Evolutionary conservation across 2,113 vertebrate species (phyloP).

Genomic region (Xiphophorus couchianus): DNA sequence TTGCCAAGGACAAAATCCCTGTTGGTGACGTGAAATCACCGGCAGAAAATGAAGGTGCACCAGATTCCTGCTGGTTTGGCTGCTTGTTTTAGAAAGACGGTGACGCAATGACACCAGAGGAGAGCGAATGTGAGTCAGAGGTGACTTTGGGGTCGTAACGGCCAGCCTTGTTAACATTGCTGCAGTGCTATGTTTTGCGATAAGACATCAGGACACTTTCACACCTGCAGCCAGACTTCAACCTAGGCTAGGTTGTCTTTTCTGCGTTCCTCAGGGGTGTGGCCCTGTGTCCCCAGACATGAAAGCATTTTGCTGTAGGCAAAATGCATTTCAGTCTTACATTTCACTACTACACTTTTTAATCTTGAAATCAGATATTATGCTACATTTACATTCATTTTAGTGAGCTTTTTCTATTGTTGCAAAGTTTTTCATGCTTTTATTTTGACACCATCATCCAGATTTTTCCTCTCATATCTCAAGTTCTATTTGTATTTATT

Average conservation of each 20-base stretch:
- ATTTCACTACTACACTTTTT: background rate
- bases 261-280: background rate
- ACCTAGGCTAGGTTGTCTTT: constrained; percentile 10
- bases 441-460: no score
- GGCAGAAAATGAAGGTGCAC: constrained; percentile 44
- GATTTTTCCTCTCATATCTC: background rate
- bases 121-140: constrained; percentile 9
- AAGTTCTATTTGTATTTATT: background rate
- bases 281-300: constrained; percentile 25
- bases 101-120: constrained; percentile 3
- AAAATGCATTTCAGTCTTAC: background rate
- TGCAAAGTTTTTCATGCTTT: background rate
- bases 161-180: constrained; percentile 17
- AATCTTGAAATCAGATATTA: background rate
- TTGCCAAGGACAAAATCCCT: background rate
- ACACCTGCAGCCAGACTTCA: background rate
- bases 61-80: constrained; percentile 52
- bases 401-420: background rate
- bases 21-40: constrained; percentile 10
- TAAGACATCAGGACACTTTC: constrained; percentile 2
- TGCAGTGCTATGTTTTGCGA: constrained; percentile 19
- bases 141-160: constrained; percentile 6
- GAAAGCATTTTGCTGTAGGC: background rate
- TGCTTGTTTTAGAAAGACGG: constrained; percentile 19
- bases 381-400: background rate